phyloP scores from a whole-genome alignment of 2,888 invertebrate species.

The Aspidiotus destructor region DNA sequence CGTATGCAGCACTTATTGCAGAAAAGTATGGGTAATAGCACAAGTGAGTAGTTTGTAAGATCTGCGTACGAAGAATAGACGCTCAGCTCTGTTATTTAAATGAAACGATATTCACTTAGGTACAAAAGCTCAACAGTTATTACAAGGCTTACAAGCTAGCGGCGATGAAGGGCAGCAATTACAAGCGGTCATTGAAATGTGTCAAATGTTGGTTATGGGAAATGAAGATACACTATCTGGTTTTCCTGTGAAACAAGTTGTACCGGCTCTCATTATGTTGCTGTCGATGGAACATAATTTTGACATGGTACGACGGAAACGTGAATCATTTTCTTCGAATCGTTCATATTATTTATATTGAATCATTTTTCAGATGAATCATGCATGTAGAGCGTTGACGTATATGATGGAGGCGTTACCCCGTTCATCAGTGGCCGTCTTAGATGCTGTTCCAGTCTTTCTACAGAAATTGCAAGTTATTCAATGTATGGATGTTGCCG shows the following conservation, averaged over 20 bases:
- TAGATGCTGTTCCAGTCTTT: constrained; percentile 94
- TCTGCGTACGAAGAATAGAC: not conserved
- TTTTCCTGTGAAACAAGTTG: constrained; percentile 96
- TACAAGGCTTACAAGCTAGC: constrained; percentile 83
- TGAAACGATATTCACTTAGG: constrained; percentile 44
- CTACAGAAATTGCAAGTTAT: constrained; percentile 94
- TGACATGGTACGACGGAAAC: constrained; percentile 63
- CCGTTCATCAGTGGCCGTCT: constrained; percentile 88
- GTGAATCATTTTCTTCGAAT: not conserved
- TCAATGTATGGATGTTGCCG: constrained; percentile 99
- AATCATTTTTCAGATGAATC: constrained; percentile 67
- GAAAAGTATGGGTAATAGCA: constrained; percentile 65
- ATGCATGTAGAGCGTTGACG: constrained; percentile 93
- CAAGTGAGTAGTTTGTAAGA: constrained; percentile 47
- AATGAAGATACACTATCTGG: constrained; percentile 96
- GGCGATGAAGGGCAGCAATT: constrained; percentile 93
- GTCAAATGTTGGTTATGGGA: constrained; percentile 96
- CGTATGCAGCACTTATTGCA: constrained; percentile 93
- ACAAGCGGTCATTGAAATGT: constrained; percentile 96
- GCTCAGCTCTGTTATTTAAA: no score
- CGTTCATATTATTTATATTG: not conserved
- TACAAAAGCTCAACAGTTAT: constrained; percentile 84
- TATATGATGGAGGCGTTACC: constrained; percentile 99
- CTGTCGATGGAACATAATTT: constrained; percentile 97
- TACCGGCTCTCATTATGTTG: constrained; percentile 84